Base-by-base conservation (phyloP, 2,113 vertebrate species). In the Fregetta grallaria region DNA sequence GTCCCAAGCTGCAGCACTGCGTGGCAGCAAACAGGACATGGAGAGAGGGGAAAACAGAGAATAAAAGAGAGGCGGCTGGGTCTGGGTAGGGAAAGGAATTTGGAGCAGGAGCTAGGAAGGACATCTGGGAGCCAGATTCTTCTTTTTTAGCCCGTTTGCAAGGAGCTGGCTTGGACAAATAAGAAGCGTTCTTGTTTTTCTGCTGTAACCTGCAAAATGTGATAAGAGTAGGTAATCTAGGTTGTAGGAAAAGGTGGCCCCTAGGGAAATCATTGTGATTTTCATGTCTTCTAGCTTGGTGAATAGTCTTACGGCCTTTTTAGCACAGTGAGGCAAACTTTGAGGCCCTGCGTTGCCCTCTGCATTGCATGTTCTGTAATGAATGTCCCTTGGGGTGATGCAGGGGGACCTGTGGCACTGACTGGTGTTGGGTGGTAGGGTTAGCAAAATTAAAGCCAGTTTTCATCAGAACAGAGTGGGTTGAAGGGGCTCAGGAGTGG, bases 101-200 rank as follows among this genome's bases (percentile, higher is more conserved):
- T 83, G 55, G 34, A 76, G 42, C 78, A 90, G 63, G 45, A 92
- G 55, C n/a, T 93, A 15, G 21, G 16, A 92, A 74, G 85, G 63
- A 92, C 90, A 94, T 95, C 82, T 96, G 96, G 71, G 30, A 96
- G 44, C 90, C 94, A 96, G 88, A 92, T 86, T 86, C 74, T 79
- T 76, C 72, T 84, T 40, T 67, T 44, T 42, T 47, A 94, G 83
- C 47, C 27, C 36, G 12, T 30, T 30, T 84, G 72, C 86, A 61
- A 85, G 44, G 70, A 65, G 70, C 58, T 83, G 78, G 11, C 78
- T 86, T 73, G 50, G 63, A 50, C 62, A 86, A 62, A 83, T 0
- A 1, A 86, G 59, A 80, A 32, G 11, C 0, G 0, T 65, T 81
- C 47, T 50, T 56, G 20, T 49, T 92, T 74, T 56, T 92, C 38